Conservation (phyloP, 92 coral and sea anemone species). For the Palythoa heliodiscus region DNA sequence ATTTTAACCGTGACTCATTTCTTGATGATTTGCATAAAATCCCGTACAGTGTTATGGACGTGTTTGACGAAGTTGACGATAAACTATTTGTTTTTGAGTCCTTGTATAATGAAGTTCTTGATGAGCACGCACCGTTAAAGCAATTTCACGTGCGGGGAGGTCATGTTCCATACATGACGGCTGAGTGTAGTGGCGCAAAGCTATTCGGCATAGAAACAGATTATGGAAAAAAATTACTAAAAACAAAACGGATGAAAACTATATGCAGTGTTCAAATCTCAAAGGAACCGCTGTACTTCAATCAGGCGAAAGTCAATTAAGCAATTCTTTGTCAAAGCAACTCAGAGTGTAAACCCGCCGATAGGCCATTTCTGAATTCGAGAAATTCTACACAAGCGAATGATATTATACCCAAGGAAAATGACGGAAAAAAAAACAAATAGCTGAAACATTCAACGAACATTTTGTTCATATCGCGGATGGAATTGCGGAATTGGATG, state of each 20-base stretch:
- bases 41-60: conserved; percentile 47
- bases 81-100: too few species aligned
- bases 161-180: conserved; percentile 22
- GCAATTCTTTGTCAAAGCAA: conserved; percentile 30
- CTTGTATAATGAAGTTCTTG: too few species aligned
- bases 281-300: conserved; percentile 23
- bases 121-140: neutral
- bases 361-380: conserved; percentile 56
- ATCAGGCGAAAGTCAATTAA: conserved; percentile 22
- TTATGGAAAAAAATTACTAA: conserved; percentile 15
- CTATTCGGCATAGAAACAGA: conserved; percentile 7
- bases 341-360: conserved; percentile 51
- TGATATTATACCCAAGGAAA: conserved; percentile 58
- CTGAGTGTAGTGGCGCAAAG: conserved; percentile 12
- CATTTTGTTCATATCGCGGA: conserved; percentile 53
- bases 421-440: conserved; percentile 57
- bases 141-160: conserved; percentile 13
- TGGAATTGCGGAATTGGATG: neutral
- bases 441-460: conserved; percentile 60
- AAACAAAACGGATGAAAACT: conserved; percentile 19
- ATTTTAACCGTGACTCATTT: conserved; percentile 18
- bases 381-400: conserved; percentile 60
- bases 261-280: conserved; percentile 11
- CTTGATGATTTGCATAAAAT: conserved; percentile 39
- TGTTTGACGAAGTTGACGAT: conserved; percentile 22